Conservation (phyloP, 2,113 vertebrate species). For the Isurus oxyrinchus region DNA sequence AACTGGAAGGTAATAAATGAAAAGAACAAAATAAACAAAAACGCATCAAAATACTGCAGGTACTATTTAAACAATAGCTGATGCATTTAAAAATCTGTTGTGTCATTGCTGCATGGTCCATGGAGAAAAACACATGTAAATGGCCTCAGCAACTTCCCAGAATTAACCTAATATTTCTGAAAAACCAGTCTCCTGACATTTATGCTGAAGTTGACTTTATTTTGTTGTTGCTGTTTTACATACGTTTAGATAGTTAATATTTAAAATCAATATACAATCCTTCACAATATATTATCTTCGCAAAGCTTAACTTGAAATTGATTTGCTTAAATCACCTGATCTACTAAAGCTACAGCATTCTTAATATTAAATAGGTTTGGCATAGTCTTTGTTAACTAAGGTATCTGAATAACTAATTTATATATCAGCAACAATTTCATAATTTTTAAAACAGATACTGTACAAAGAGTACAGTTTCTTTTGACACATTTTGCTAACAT, state of each 20-base stretch:
- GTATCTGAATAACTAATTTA: neutral
- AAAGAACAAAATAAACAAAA: neutral
- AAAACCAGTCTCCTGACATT: constrained; percentile 70
- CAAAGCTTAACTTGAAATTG: constrained; percentile 75
- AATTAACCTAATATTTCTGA: constrained; percentile 71
- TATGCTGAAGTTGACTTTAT: constrained; percentile 73
- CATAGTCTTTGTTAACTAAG: neutral
- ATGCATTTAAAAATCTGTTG: constrained; percentile 40
- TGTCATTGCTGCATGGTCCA: constrained; percentile 52
- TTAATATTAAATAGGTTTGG: neutral
- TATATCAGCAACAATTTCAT: neutral
- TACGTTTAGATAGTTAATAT: constrained; percentile 72
- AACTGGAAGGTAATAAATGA: neutral
- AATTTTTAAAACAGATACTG: neutral
- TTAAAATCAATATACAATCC: constrained; percentile 75
- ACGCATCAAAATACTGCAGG: neutral
- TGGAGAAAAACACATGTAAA: constrained; percentile 69
- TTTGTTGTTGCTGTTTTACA: constrained; percentile 65
- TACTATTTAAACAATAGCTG: neutral
- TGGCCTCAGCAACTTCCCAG: constrained; percentile 68
- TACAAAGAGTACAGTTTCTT: neutral
- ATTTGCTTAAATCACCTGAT: constrained; percentile 52
- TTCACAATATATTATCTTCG: constrained; percentile 73
- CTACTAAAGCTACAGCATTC: constrained; percentile 2
- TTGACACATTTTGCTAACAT: neutral